Percentiles rank a stretch among this genome's conserved stretches.
Evolutionary conservation across 1,140 invertebrate species (phyloP).

Genomic region (Mizuhopecten yessoensis): DNA sequence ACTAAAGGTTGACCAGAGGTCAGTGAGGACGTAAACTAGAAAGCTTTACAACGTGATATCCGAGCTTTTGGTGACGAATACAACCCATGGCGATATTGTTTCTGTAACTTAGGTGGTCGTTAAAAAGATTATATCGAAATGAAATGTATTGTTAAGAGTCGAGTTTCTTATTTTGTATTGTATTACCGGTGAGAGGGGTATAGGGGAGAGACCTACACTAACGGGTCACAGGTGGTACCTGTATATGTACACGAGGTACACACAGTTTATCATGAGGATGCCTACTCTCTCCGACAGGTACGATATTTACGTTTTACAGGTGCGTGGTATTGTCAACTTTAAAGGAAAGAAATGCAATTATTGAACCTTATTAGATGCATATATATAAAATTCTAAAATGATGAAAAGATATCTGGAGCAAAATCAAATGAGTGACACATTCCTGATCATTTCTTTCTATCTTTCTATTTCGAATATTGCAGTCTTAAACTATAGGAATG

Average conservation of each 20-base stretch:
- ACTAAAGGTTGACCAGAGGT: constrained; percentile 24
- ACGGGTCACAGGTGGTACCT: not conserved
- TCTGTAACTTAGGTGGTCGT: not conserved
- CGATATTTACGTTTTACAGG: not conserved
- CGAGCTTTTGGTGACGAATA: not conserved
- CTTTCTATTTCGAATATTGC: no score
- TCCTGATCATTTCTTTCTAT: no score
- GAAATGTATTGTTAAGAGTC: not conserved
- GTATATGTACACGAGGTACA: no score
- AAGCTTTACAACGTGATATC: not conserved
- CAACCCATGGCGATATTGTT: not conserved
- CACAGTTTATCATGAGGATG: no score
- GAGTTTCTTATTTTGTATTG: not conserved
- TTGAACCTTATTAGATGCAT: no score
- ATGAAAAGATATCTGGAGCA: no score
- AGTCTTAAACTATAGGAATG: no score
- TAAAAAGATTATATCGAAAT: constrained; percentile 29
- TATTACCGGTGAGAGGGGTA: not conserved
- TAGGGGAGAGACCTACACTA: not conserved
- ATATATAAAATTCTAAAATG: no score
- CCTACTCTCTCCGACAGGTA: no score
- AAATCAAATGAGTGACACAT: no score
- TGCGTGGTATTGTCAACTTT: not conserved
- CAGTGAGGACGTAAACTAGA: constrained; percentile 1
- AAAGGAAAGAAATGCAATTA: not conserved